Base-by-base conservation (phyloP, 2,113 vertebrate species). In the Halcyon malimbica region DNA sequence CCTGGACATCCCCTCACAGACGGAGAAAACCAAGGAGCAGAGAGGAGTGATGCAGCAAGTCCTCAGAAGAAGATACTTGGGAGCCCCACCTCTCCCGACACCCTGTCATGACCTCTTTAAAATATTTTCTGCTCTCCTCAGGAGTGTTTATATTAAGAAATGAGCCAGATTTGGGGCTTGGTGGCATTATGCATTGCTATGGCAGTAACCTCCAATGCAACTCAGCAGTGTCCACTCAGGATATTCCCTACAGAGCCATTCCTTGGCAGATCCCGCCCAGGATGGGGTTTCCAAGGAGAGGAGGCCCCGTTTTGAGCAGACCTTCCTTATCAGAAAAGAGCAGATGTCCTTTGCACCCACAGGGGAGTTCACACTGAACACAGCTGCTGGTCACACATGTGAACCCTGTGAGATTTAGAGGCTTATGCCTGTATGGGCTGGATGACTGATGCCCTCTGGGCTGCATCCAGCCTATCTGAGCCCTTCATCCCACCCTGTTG, bases 181-280 rank as follows among this genome's bases (percentile, higher is more conserved):
- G 6, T 4, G 1, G 29, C 17, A 13, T 33, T 60, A 23, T 17
- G 33, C 28, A 19, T 41, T 84, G 42, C 37, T 41, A 8, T 16
- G 21, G 19, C 29, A 64, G 29, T 33, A 41, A 60, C 25, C 12
- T 64, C 29, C 35, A 54, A 4, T 3, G 16, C 31, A 37, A 29
- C 19, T 20, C 44, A 75, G 26, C 13, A 33, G 15, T 11, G 33
- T 42, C 15, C 1, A 3, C 51, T 39, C 13, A 8, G 62, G 41
- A n/a, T 67, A 35, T 77, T 68, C 63, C 60, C 80, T 51, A 1
- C 5, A 0, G 2, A 48, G 6, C 2, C 13, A 44, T 24, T 0
- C 12, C n/a, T 53, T 1, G 1, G 29, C 37, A 51, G 51, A 39
- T 1, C 14, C 10, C n/a, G 7, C 26, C 20, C 3, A 2, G 26